Conservation (phyloP, 2,113 vertebrate species). For the Microtus ochrogaster region DNA sequence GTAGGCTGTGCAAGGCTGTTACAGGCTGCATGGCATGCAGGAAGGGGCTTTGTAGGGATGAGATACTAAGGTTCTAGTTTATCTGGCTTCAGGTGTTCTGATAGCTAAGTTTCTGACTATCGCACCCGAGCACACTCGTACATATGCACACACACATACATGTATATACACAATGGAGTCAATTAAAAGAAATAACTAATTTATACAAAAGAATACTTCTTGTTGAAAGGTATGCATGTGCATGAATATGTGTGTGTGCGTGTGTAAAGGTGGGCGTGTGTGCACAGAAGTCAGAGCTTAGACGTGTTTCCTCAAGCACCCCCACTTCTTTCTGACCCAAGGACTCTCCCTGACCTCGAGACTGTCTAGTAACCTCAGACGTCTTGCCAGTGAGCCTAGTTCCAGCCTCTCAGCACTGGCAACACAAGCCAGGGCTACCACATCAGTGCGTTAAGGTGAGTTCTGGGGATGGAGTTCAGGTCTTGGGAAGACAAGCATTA, state of each 20-base stretch:
- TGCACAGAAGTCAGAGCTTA: not conserved
- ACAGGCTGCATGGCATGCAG: not conserved
- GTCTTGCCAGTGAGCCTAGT: not conserved
- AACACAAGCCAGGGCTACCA: not conserved
- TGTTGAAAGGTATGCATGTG: constrained; percentile 75
- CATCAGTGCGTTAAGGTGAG: not conserved
- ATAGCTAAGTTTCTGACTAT: not conserved
- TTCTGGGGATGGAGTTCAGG: not conserved
- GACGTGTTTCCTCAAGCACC: not conserved
- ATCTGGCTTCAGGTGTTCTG: not conserved
- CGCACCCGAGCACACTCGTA: rapidly evolving
- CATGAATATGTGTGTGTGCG: not conserved
- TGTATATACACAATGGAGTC: constrained; percentile 49
- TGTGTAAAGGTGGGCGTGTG: not conserved
- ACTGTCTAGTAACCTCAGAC: not conserved
- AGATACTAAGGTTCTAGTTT: not conserved
- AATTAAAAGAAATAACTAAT: constrained; percentile 87
- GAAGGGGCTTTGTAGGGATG: not conserved
- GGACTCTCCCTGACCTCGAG: not conserved
- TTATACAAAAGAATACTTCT: constrained; percentile 81
- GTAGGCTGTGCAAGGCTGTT: not conserved
- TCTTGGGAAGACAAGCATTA: not conserved
- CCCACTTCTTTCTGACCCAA: not conserved
- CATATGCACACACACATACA: not conserved
- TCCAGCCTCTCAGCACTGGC: not conserved